Base-by-base conservation (phyloP, 2,113 vertebrate species). In the Globicephala melas region DNA sequence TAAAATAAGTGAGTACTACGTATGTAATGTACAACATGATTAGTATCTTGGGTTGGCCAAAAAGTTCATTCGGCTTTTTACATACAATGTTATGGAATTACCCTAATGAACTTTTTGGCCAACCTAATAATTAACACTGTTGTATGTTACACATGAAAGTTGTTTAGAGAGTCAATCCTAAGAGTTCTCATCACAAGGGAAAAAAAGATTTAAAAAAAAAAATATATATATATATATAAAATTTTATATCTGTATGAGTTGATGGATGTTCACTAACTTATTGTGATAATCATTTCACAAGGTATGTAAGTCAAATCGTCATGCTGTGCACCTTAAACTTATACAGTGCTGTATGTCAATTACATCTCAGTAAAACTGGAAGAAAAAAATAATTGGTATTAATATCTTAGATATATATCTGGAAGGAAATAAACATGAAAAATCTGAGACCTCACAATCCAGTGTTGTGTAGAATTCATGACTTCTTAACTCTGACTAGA, bases 371-470 rank as follows among this genome's bases (percentile, higher is more conserved):
- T 53, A 79, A 79, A 79, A 23, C 50, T 55, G 31, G 33, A n/a
- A 79, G 31, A 79, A 55, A 79, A 60, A 28, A 79, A 79, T 67
- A 79, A 58, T 36, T 73, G 23, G 23, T 68, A 81, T 23, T 70
- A 83, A 77, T 60, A 94, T 31, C 31, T 68, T 94, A 77, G 25
- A 44, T 55, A 60, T 4, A 11, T 8, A 79, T 47, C 33, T 89
- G 21, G 21, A 96, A 92, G 13, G 65, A 96, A 85, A 94, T 79
- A 60, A 90, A 92, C 38, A 41, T 50, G 87, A 81, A 81, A 92
- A 96, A 53, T 53, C 12, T 55, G 60, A 79, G 33, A n/a, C 58
- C 11, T 95, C 23, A 28, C 23, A 77, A 38, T 28, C 41, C 58
- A 67, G 6, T 11, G 33, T 13, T 47, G 18, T 36, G 44, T 83